Percentiles rank a stretch among this genome's conserved stretches.
Evolutionary conservation across 2,113 vertebrate species (phyloP).

Genomic region (Hippocampus guttulatus): DNA sequence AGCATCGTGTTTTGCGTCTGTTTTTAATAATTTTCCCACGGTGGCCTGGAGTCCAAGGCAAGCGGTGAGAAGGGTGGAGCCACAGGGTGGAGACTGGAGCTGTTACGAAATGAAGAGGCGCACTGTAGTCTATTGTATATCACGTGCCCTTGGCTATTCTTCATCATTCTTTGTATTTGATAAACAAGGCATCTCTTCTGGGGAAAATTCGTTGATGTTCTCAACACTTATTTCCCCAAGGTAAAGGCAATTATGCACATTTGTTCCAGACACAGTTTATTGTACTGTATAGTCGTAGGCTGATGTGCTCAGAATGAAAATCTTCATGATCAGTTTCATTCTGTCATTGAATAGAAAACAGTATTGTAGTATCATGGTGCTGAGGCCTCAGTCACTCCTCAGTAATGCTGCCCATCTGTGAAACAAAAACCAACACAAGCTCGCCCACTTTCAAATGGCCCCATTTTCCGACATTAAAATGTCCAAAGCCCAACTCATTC

Average conservation of each 20-base stretch:
- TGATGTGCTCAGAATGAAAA: not conserved
- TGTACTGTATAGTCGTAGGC: not conserved
- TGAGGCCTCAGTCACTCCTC: not conserved
- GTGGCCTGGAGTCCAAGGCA: not conserved
- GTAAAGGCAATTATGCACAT: not conserved
- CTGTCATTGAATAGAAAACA: not conserved
- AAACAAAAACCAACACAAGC: not conserved
- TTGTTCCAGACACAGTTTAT: not conserved
- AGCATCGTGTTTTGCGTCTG: slow-evolving; percentile 9
- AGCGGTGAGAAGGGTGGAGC: slow-evolving; percentile 43
- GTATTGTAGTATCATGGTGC: not conserved
- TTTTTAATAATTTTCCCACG: slow-evolving; percentile 7
- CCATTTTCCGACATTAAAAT: too few relatives aligned
- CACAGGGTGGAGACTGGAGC: slow-evolving; percentile 40
- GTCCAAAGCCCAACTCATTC: not conserved
- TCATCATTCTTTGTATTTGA: not conserved
- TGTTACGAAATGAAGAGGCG: slow-evolving; percentile 4
- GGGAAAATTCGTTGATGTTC: not conserved
- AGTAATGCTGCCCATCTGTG: not conserved
- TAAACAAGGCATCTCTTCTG: not conserved
- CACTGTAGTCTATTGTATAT: slow-evolving; percentile 15
- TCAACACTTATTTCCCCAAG: not conserved
- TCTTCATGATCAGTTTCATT: not conserved
- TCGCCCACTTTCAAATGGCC: not conserved
- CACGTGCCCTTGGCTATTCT: slow-evolving; percentile 8